phyloP scores from a whole-genome alignment of 2,888 invertebrate species.

The Oscheius sp. region DNA sequence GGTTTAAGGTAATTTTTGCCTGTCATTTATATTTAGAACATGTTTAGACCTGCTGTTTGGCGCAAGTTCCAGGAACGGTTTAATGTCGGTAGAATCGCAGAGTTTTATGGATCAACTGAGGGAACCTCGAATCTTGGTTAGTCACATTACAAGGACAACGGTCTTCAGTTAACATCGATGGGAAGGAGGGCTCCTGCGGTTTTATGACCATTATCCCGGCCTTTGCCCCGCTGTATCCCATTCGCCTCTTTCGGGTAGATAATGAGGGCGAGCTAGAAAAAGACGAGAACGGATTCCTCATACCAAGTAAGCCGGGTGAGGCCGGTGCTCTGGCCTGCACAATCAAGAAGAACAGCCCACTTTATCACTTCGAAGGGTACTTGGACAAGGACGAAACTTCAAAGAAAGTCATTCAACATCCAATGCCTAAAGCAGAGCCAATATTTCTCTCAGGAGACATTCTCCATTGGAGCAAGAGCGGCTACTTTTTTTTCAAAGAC shows the following conservation, averaged over 20 bases:
- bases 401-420: constrained; percentile 88
- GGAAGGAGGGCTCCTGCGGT: constrained; percentile 91
- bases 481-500: constrained; percentile 36
- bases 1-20: constrained; percentile 78
- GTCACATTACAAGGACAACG: constrained; percentile 37
- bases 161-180: constrained; percentile 86
- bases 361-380: constrained; percentile 92
- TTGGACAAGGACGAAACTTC: constrained; percentile 86
- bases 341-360: constrained; percentile 88
- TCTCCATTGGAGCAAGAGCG: constrained; percentile 24
- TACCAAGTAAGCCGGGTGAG: constrained; percentile 86
- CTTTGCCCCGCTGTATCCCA: constrained; percentile 37
- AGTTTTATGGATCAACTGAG: constrained; percentile 97
- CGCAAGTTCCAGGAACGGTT: constrained; percentile 87
- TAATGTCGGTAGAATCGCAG: constrained; percentile 84
- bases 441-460: constrained; percentile 26
- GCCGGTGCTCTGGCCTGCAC: constrained; percentile 96
- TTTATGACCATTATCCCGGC: constrained; percentile 85
- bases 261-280: constrained; percentile 89
- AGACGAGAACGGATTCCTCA: constrained; percentile 85
- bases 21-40: background rate
- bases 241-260: constrained; percentile 78
- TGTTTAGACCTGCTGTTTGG: constrained; percentile 88
- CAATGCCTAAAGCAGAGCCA: constrained; percentile 78
- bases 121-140: constrained; percentile 91